Evolutionary conservation across 1,140 invertebrate genomes (phyloP), one percentile per base, ranked within the genome.

Genomic region (Brevipalpus yothersi): DNA sequence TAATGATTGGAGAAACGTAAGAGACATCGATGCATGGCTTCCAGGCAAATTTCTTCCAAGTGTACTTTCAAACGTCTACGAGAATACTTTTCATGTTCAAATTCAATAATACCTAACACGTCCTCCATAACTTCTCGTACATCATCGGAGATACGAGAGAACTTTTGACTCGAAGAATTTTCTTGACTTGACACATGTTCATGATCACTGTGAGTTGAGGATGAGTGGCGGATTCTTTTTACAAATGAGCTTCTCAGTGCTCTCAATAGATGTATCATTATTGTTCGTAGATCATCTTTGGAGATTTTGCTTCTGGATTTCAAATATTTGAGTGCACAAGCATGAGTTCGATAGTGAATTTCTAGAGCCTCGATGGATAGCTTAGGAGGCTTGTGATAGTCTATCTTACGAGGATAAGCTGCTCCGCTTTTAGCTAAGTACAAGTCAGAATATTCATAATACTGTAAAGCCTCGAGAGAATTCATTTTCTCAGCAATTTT

Each of bases 281-380:
- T 19, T 19, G 53, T 15, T 39, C 43, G 1, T 19, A 65, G 47
- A 13, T 21, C 41, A 41, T 64, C 17, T 11, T 40, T n/a, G 0
- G 55, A 21, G 2, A 59, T 39, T 12, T 42, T 31, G 45, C 41
- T 61, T 12, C 17, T n/a, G 1, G 42, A 13, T 66, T 88, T 80
- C 41, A 92, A 71, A 69, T 81, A 83, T 70, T 92, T 93, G 4
- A 93, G 71, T 66, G 87, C 83, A 49, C 81, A 81, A 0, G 84
- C 81, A 69, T 93, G 85, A 49, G 87, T 64, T 41, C 75, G 65
- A 61, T 77, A 79, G 64, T 74, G 76, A 60, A 75, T 66, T 72
- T 94, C 90, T 19, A 94, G 71, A 0, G 86, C 82, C 74, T 94
- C 89, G n/a, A 94, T 79, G 5, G 86, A 79, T 40, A 87, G 73